Evolutionary conservation across 2,888 invertebrate genomes (phyloP), one percentile per base, ranked within the genome.

Genomic region (Cataglyphis cursor): DNA sequence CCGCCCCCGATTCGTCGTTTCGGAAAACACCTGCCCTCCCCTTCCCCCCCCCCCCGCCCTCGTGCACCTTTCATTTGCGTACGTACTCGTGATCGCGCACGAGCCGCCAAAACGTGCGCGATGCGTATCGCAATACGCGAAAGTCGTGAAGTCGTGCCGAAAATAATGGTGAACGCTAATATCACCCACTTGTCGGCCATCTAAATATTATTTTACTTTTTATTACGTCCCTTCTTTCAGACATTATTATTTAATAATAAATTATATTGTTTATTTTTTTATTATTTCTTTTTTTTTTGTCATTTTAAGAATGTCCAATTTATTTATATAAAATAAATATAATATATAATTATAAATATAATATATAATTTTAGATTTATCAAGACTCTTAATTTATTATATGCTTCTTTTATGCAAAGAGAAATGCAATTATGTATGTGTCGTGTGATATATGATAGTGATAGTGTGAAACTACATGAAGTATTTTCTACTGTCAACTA

Each of bases 11-110:
- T 78, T 90, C 86, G 73, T 85, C 81, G 83, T 85, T 83, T 85
- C 44, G 84, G 85, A 78, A 89, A 86, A 89, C 93, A 93, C 93
- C 93, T 93, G 93, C 90, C 90, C 83, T 3, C 44, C 44, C 90
- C 90, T 83, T 73, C 0, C 3, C 3, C 31, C 31, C 31, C 92
- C 90, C 90, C 83, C 72, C 8, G 2, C 10, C 9, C 41, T 12
- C 83, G 73, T 88, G 88, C 83, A n/a, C 87, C 84, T 85, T 85
- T 82, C 66, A 82, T 84, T 84, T 84, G 74, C 72, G 75, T 70
- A 75, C 80, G 82, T 84, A 48, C 75, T 62, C 68, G 82, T 81
- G 75, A 92, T 91, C 90, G 91, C 92, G 91, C 94, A 93, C 93
- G 93, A 93, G 92, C 90, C 89, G 76, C 85, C 85, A 87, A 35